These are phyloP conservation scores for Pocillopora meandrina DNA, from an alignment of 92 coral and sea anemone genomes.

Conservation along the genomic window DNA sequence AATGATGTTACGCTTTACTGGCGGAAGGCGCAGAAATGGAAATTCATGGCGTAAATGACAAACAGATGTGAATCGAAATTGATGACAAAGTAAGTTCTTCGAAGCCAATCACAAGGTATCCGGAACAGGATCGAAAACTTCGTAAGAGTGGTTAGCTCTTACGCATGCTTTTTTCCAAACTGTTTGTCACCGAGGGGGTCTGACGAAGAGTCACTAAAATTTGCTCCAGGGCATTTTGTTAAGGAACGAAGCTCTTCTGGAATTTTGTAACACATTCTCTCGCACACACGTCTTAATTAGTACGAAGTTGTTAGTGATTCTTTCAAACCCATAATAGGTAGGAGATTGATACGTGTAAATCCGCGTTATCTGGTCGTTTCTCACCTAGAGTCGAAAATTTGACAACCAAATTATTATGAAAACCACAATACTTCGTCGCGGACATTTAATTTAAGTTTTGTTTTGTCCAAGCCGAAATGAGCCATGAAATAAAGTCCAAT, in stretches of 20 bases:
- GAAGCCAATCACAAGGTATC: background rate
- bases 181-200: background rate
- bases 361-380: no score
- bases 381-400: no score
- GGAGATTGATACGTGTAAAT: no score
- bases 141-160: background rate
- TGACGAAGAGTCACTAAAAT: background rate
- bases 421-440: background rate
- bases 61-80: background rate
- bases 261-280: no score
- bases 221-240: background rate
- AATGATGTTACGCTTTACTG: background rate
- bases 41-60: background rate
- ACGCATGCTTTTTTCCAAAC: background rate
- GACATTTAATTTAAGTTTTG: background rate
- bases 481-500: background rate
- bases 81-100: background rate
- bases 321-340: no score
- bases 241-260: background rate
- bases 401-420: background rate
- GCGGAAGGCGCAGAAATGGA: background rate
- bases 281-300: background rate
- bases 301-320: background rate
- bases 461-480: conserved; percentile 1
- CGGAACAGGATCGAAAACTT: conserved; percentile 2